These are phyloP conservation scores for Drosophila ananassae DNA, from an alignment of 1,140 invertebrate species.

Conservation along the genomic window DNA sequence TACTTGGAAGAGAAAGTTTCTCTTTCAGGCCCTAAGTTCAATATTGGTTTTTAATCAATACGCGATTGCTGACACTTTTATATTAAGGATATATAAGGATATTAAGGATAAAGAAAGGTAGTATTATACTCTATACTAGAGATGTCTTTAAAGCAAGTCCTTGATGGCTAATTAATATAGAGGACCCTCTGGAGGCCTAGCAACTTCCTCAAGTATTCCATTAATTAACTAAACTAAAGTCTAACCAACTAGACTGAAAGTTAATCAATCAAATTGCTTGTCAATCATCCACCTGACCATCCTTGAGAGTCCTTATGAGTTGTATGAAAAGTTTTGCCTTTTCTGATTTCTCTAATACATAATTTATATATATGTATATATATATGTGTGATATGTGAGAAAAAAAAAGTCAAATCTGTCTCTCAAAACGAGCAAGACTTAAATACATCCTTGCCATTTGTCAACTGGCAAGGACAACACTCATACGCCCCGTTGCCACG, in stretches of 20 bases:
- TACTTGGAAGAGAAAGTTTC: not conserved
- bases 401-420: constrained; percentile 26
- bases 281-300: not conserved
- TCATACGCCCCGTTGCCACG: constrained; percentile 24
- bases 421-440: constrained; percentile 5
- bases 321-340: constrained; percentile 32
- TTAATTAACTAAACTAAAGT: constrained; percentile 5
- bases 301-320: constrained; percentile 14
- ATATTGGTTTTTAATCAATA: constrained; percentile 29
- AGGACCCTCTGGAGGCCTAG: not conserved
- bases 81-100: not conserved
- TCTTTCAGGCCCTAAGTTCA: not conserved
- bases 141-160: no score
- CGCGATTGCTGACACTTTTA: not conserved
- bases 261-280: constrained; percentile 8
- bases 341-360: constrained; percentile 45
- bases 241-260: not conserved
- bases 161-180: no score
- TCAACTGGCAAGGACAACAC: constrained; percentile 38
- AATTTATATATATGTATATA: not conserved
- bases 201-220: not conserved
- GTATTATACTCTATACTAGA: no score
- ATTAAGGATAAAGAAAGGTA: no score
- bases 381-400: not conserved
- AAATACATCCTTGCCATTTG: constrained; percentile 47